Percentiles rank a stretch among this genome's conserved stretches.
phyloP scores from a whole-genome alignment of 2,888 invertebrate species.

The Diloba caeruleocephala region DNA sequence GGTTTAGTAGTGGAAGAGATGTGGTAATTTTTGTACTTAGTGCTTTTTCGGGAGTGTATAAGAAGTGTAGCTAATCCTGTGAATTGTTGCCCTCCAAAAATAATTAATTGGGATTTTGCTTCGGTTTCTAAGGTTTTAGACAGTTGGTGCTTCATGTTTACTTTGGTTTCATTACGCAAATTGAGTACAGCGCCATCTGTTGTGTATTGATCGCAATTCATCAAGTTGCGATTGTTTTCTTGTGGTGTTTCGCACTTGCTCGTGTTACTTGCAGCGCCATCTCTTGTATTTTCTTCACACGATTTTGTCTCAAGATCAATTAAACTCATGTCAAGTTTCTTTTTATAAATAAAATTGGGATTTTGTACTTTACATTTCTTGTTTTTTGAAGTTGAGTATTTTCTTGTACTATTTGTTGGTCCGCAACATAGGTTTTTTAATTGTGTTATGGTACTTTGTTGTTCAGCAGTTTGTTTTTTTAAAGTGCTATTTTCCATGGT shows the following conservation, averaged over 20 bases:
- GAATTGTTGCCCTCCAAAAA: neutral
- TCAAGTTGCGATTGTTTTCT: neutral
- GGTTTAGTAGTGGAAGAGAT: neutral
- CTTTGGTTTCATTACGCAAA: neutral
- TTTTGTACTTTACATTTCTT: neutral
- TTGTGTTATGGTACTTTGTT: neutral
- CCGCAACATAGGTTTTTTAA: neutral
- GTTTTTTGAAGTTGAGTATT: neutral
- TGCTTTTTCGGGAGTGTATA: neutral
- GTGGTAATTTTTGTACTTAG: neutral
- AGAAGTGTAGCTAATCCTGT: neutral
- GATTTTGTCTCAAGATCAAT: neutral
- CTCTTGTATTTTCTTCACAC: neutral
- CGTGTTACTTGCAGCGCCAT: neutral
- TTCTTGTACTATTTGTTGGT: neutral
- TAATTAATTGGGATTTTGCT: neutral
- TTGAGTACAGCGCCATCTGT: neutral
- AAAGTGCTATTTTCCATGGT: neutral
- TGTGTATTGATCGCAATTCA: neutral
- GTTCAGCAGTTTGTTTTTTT: neutral
- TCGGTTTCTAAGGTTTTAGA: neutral
- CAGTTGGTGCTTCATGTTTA: neutral
- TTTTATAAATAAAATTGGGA: neutral
- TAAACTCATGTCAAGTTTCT: neutral
- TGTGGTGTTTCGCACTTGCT: neutral